Evolutionary conservation across 2,113 vertebrate species (phyloP), one percentile per base, ranked within the genome.

Genomic region (Lipophrys pholis): DNA sequence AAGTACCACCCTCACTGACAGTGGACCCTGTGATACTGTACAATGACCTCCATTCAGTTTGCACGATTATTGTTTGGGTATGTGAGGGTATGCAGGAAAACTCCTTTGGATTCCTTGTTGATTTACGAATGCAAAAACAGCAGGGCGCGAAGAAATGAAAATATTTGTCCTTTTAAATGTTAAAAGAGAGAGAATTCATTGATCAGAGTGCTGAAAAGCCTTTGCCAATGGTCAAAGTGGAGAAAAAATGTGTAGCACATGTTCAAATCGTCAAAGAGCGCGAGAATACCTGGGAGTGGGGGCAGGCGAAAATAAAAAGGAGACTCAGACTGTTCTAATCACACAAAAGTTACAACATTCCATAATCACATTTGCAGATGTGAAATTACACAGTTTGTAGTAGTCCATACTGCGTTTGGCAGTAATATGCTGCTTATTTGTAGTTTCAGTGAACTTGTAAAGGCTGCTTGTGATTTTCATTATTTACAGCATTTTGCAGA

Each of bases 91-190:
- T 80, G 73, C 14, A 71, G 57, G 60, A 46, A 64, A 69, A 59
- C 12, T 15, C 52, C 50, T 42, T 21, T 66, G 62, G 54, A 82
- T 80, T 76, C 57, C 64, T 15, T 63, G 56, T 79, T 77, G 80
- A 60, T 80, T 84, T 7, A 59, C 16, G 16, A 76, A 78, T 69
- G 55, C 41, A 74, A 52, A 82, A 72, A 73, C 45, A 54, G 48
- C 8, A 30, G 7, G 43, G 38, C 16, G 80, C 74, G 80, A 74
- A 81, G 80, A 35, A 78, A 76, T 72, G 70, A 57, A 91, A 89
- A 89, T 87, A 87, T 86, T 84, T 84, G 88, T 54, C 83, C 42
- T 65, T 75, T 52, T 69, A 72, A 80, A 86, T 78, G 63, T 76
- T 69, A n/a, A 56, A 70, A 30, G 21, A 30, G 21, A 78, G 80